These are phyloP conservation scores for Amiota communis DNA, from an alignment of 2,888 invertebrate species.

Conservation along the genomic window DNA sequence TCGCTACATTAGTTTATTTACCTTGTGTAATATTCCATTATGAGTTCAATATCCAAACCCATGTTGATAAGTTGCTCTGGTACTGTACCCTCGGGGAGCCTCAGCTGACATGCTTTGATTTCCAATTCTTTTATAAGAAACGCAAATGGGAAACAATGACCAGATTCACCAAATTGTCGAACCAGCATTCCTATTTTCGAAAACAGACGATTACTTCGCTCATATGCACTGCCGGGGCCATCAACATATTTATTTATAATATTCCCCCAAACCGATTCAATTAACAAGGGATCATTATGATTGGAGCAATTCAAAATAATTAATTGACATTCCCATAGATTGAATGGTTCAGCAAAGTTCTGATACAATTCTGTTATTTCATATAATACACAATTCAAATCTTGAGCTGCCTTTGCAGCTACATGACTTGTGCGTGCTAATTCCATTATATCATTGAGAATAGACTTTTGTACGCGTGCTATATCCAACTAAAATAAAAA, in stretches of 20 bases:
- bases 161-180: slow-evolving; percentile 85
- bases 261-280: slow-evolving; percentile 93
- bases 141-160: slow-evolving; percentile 91
- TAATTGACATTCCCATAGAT: slow-evolving; percentile 93
- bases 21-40: slow-evolving; percentile 86
- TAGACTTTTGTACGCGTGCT: slow-evolving; percentile 84
- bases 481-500: slow-evolving; percentile 79
- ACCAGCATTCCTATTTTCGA: slow-evolving; percentile 85
- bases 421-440: slow-evolving; percentile 73
- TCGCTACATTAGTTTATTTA: too few species aligned
- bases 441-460: slow-evolving; percentile 79
- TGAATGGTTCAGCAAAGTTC: slow-evolving; percentile 92
- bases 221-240: slow-evolving; percentile 74
- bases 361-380: slow-evolving; percentile 94
- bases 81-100: slow-evolving; percentile 83
- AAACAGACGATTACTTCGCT: slow-evolving; percentile 80
- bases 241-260: slow-evolving; percentile 75
- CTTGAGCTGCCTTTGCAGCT: slow-evolving; percentile 78
- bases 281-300: slow-evolving; percentile 88
- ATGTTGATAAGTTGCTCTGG: slow-evolving; percentile 84
- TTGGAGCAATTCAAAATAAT: slow-evolving; percentile 96
- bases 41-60: slow-evolving; percentile 83
- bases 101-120: slow-evolving; percentile 82
- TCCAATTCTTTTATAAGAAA: slow-evolving; percentile 87
- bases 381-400: slow-evolving; percentile 86